phyloP scores from a whole-genome alignment of 2,113 vertebrate species.

The Ovibos moschatus region DNA sequence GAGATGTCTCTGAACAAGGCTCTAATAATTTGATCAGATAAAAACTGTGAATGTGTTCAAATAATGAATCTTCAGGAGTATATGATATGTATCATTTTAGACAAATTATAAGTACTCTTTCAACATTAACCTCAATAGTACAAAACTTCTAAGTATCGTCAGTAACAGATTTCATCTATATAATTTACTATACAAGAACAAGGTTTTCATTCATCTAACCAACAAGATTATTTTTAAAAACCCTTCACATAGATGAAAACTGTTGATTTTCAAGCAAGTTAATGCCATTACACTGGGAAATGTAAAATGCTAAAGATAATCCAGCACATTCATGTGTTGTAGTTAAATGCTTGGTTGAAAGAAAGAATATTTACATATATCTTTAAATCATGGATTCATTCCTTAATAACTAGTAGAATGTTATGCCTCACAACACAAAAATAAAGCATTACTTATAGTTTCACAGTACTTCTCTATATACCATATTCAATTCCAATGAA shows the following conservation, averaged over 20 bases:
- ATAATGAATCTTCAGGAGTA: neutral
- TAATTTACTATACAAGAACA: constrained; percentile 29
- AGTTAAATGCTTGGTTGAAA: constrained; percentile 46
- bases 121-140: constrained; percentile 48
- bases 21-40: neutral
- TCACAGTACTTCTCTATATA: constrained; percentile 72
- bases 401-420: constrained; percentile 66
- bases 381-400: constrained; percentile 57
- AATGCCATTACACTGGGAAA: neutral
- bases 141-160: neutral
- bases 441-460: constrained; percentile 78
- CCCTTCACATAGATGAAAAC: neutral
- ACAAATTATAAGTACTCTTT: constrained; percentile 15
- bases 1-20: neutral
- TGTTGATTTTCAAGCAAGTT: neutral
- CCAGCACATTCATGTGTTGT: neutral
- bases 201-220: constrained; percentile 4
- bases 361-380: neutral
- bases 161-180: constrained; percentile 49
- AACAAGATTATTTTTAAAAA: neutral
- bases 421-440: constrained; percentile 78
- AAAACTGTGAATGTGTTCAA: neutral
- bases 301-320: constrained; percentile 14
- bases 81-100: neutral
- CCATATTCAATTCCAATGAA: constrained; percentile 71